Evolutionary conservation across 2,797 vertebrate species (phyloP).

Genomic region (Gallinago solitaria): DNA sequence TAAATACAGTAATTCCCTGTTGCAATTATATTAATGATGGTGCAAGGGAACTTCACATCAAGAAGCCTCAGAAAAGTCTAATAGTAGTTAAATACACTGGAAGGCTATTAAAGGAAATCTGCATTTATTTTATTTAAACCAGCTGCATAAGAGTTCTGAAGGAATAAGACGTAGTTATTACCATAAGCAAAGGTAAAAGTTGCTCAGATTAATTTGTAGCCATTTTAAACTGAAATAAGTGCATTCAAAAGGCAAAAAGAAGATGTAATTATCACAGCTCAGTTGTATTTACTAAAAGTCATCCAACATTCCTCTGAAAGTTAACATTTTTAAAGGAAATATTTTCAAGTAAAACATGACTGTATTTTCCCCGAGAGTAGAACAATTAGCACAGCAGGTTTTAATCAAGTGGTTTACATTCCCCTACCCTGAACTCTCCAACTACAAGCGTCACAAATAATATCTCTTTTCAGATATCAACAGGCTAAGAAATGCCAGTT

Average conservation of each 20-base stretch:
- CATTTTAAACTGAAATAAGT: not conserved
- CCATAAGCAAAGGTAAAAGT: not conserved
- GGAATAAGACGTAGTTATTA: constrained; percentile 12
- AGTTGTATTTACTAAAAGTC: not conserved
- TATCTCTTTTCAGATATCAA: constrained; percentile 15
- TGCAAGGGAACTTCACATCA: constrained; percentile 19
- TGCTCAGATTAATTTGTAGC: constrained; percentile 11
- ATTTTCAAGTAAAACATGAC: constrained; percentile 12
- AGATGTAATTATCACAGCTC: not conserved
- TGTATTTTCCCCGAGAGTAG: not conserved
- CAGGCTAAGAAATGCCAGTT: constrained; percentile 39
- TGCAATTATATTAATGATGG: constrained; percentile 48
- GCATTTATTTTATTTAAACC: constrained; percentile 45
- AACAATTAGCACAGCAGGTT: constrained; percentile 52
- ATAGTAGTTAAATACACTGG: not conserved
- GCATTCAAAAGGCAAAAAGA: not conserved
- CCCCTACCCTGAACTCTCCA: not conserved
- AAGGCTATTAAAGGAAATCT: constrained; percentile 39
- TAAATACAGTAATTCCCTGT: constrained; percentile 36
- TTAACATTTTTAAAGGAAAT: constrained; percentile 18
- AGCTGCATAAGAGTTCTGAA: constrained; percentile 26
- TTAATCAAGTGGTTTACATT: constrained; percentile 43
- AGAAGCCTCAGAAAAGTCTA: constrained; percentile 33
- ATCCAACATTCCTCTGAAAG: not conserved
- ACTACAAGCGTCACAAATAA: not conserved